A percentile compares a stretch with the other conserved stretches of the same genome.
Conservation (phyloP, 2,113 vertebrate species). For the Eulacestoma nigropectus region DNA sequence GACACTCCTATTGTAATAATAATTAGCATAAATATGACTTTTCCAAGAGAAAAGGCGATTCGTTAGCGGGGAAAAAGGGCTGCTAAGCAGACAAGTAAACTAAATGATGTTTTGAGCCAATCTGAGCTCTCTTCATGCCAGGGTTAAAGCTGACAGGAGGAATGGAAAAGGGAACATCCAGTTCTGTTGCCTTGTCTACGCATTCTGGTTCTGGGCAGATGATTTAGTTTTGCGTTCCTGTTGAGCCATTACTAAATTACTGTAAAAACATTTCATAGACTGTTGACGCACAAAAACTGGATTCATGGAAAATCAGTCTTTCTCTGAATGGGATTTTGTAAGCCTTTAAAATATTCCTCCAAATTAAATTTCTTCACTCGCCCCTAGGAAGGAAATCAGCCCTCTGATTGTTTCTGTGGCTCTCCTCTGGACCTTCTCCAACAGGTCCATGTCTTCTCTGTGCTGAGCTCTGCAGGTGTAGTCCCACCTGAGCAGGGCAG, state of each 20-base stretch:
- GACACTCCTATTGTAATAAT: neutral
- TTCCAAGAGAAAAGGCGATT: accelerated
- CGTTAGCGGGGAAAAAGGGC: neutral
- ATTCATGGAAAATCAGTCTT: neutral
- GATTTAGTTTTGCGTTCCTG: neutral
- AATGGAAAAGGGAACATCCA: neutral
- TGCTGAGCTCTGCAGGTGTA: neutral
- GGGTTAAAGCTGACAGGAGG: neutral
- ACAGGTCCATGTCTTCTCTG: accelerated
- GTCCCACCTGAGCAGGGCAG: neutral
- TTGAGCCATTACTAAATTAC: neutral
- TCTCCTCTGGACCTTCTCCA: neutral
- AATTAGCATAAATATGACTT: neutral
- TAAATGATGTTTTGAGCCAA: neutral
- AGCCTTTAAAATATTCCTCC: neutral
- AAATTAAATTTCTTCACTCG: neutral
- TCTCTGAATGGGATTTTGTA: neutral
- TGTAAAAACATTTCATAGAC: neutral
- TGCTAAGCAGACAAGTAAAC: neutral
- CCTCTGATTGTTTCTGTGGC: neutral
- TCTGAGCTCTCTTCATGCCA: neutral
- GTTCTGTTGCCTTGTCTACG: neutral
- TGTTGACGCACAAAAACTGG: neutral
- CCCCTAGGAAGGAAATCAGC: neutral
- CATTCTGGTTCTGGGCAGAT: neutral